Percentiles rank a stretch among this genome's conserved stretches.
These are phyloP conservation scores for Forpus xanthops DNA, from an alignment of 2,797 vertebrate species.

Conservation along the genomic window DNA sequence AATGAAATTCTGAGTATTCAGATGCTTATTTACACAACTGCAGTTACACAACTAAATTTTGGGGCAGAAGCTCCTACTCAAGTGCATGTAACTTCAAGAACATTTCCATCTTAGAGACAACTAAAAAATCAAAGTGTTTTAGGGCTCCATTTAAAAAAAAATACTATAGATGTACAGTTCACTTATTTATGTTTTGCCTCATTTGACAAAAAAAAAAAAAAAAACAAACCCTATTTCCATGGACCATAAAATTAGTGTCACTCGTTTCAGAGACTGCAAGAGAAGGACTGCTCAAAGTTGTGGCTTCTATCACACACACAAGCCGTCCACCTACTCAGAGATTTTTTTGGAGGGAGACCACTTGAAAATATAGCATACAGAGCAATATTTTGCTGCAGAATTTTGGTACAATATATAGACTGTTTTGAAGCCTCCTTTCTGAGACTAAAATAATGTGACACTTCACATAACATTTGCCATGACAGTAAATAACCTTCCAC, in stretches of 20 bases:
- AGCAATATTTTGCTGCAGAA: neutral
- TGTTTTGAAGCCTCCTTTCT: slow-evolving; percentile 30
- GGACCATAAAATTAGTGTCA: neutral
- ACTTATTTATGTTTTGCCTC: neutral
- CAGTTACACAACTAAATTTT: neutral
- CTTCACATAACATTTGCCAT: slow-evolving; percentile 57
- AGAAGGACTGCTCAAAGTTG: neutral
- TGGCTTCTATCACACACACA: neutral
- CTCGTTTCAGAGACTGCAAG: neutral
- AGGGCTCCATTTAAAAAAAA: neutral
- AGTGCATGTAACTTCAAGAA: neutral
- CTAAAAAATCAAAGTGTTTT: neutral
- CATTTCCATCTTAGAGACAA: neutral
- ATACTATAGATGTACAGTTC: neutral
- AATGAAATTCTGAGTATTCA: neutral
- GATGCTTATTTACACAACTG: neutral
- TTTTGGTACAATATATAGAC: slow-evolving; percentile 24
- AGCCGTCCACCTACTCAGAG: neutral
- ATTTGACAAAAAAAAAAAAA: neutral
- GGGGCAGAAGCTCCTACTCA: neutral
- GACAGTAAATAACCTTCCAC: slow-evolving; percentile 53
- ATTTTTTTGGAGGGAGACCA: accelerated
- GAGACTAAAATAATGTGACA: slow-evolving; percentile 65
- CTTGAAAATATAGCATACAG: neutral
- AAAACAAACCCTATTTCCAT: neutral